Base-by-base conservation (phyloP, 2,888 invertebrate species). In the Leptopterna dolabrata region DNA sequence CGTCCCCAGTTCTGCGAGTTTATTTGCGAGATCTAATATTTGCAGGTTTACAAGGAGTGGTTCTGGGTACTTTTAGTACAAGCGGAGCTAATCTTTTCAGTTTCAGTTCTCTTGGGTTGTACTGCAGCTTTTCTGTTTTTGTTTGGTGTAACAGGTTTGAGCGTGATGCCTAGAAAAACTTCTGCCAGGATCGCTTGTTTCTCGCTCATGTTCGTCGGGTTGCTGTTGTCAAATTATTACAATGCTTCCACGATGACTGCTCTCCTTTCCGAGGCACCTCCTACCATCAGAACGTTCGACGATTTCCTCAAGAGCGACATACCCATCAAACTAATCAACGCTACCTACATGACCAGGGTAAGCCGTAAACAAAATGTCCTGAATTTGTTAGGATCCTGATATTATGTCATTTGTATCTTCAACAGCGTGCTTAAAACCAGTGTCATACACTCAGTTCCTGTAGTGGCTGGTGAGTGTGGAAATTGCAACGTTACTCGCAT, bases 161-260 rank as follows among this genome's bases (percentile, higher is more conserved):
- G 83, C 70, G 27, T 36, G 11, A 83, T 41, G n/a, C 83, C 83
- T 0, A 14, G 43, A 16, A 29, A 27, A 19, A 73, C 27, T 14
- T 45, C 85, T 1, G 71, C 85, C 4, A 36, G 85, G 24, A 45
- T 85, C 13, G 85, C 45, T 29, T 85, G 85, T 29, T 45, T 85
- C 4, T 73, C 73, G 1, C 41, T 76, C 16, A 45, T 85, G 76
- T 55, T 85, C 14, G 76, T 85, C 1, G 30, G 85, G 11, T 45
- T 85, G 14, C 73, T 85, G 13, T 45, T 85, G 3, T 76, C 73
- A 24, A 85, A 71, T n/a, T 85, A 73, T 19, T 85, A 85, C 29
- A 85, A 76, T 27, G 85, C 76, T 7, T 41, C 85, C 30, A 85
- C 85, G 7, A 73, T 85, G 85, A 85, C 73, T 0, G 85, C 85